These are phyloP conservation scores for Hydrotaea diabolus DNA, from an alignment of 2,888 invertebrate genomes.

Conservation along the genomic window DNA sequence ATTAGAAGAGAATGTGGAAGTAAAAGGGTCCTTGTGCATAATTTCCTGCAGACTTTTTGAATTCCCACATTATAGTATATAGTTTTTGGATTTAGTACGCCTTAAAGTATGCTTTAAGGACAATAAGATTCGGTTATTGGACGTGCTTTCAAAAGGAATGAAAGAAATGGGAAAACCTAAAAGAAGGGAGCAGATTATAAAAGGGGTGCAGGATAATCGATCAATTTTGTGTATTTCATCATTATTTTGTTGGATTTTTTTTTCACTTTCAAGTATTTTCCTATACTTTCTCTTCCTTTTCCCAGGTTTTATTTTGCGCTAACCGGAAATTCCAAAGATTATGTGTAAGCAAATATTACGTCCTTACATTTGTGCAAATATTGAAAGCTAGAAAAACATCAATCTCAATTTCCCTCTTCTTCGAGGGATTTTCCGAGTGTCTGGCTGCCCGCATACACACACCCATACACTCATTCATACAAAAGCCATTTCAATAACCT, in stretches of 20 bases:
- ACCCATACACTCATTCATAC: conserved; percentile 58
- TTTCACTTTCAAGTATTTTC: conserved; percentile 3
- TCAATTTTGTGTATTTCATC: conserved; percentile 16
- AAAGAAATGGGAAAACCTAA: too few species aligned
- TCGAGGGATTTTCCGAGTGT: conserved; percentile 6
- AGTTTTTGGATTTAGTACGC: background rate
- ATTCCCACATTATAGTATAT: background rate
- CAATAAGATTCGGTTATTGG: conserved; percentile 21
- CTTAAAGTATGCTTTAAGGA: conserved; percentile 35
- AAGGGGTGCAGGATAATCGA: conserved; percentile 46
- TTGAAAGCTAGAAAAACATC: conserved; percentile 69
- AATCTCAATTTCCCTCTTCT: conserved; percentile 79
- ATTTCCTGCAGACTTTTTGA: background rate
- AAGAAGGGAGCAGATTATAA: conserved; percentile 21
- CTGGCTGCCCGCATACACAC: conserved; percentile 31
- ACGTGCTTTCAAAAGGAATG: background rate
- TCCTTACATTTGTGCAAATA: background rate
- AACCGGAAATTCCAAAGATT: too few species aligned
- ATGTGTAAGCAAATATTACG: conserved; percentile 42
- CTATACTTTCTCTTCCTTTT: background rate
- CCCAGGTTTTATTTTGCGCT: background rate
- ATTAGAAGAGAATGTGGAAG: background rate
- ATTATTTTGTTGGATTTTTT: conserved; percentile 10
- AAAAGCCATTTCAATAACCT: conserved; percentile 70
- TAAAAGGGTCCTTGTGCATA: background rate